These are phyloP conservation scores for Branchinecta lindahli DNA, from an alignment of 1,140 invertebrate genomes.

Conservation along the genomic window DNA sequence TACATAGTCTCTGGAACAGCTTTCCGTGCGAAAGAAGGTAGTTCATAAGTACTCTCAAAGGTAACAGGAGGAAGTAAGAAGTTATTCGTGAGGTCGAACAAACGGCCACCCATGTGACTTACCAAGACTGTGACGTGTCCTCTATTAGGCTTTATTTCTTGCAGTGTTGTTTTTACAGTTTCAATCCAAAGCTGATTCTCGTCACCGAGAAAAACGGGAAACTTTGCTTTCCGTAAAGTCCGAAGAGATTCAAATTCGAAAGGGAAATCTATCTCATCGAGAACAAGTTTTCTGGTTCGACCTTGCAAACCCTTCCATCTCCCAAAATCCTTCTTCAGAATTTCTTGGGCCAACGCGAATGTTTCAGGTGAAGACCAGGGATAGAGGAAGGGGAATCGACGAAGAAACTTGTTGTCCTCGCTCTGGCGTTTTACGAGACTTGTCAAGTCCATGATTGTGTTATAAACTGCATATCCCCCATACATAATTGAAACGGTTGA, in stretches of 20 bases:
- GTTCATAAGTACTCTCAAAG: background rate
- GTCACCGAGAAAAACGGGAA: background rate
- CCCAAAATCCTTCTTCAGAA: background rate
- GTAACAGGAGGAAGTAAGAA: background rate
- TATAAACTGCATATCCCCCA: background rate
- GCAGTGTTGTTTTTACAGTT: background rate
- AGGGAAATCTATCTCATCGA: conserved; percentile 5
- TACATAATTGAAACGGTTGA: background rate
- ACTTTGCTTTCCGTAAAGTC: background rate
- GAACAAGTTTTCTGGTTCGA: background rate
- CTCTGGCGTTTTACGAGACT: background rate
- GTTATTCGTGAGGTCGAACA: background rate
- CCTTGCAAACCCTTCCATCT: background rate
- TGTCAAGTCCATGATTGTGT: background rate
- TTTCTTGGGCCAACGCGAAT: background rate
- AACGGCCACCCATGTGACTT: background rate
- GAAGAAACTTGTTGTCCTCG: background rate
- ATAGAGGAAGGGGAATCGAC: background rate
- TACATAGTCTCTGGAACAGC: background rate
- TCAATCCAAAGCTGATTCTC: background rate
- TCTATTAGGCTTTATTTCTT: background rate
- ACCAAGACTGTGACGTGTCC: background rate
- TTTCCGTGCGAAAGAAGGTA: background rate
- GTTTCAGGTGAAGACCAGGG: background rate
- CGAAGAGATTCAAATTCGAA: background rate